phyloP scores from a whole-genome alignment of 1,140 invertebrate genomes.

The Drosophila pachea region DNA sequence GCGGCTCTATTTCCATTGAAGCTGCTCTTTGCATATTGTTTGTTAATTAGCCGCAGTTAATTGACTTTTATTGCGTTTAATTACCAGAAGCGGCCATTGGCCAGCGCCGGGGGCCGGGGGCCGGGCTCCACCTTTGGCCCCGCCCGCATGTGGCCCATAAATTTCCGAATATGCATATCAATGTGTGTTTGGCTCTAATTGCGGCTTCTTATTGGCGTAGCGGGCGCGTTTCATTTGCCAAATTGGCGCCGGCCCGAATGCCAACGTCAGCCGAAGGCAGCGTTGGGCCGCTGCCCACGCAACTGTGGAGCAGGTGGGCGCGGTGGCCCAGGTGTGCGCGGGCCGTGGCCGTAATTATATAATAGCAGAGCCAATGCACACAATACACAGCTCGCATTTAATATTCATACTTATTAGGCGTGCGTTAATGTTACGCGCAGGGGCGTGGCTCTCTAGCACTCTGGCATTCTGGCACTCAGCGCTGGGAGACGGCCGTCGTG shows the following conservation, averaged over 20 bases:
- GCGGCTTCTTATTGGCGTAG: conserved; percentile 18
- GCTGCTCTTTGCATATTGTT: conserved; percentile 35
- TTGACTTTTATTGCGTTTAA: conserved; percentile 45
- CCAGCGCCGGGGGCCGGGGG: background rate
- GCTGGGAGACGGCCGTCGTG: background rate
- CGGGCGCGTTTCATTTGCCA: conserved; percentile 26
- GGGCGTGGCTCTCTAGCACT: background rate
- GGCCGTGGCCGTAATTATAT: conserved; percentile 5
- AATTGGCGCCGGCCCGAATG: conserved; percentile 22
- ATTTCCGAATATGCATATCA: conserved; percentile 33
- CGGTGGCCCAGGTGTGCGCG: background rate
- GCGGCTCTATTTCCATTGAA: conserved; percentile 5
- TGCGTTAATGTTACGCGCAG: conserved; percentile 24
- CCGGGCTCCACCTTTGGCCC: conserved; percentile 33
- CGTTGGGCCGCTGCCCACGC: conserved; percentile 11
- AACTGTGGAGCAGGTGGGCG: conserved; percentile 6
- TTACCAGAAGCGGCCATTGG: conserved; percentile 19
- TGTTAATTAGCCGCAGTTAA: conserved; percentile 40
- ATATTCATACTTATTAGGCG: conserved; percentile 31
- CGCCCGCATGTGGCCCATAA: conserved; percentile 32
- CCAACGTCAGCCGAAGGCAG: background rate
- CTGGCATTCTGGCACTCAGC: background rate
- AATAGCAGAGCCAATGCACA: conserved; percentile 4
- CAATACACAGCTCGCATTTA: conserved; percentile 8
- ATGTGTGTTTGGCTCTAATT: conserved; percentile 37